Conservation (phyloP, 2,888 invertebrate species). For the Schrankia costaestrigalis region DNA sequence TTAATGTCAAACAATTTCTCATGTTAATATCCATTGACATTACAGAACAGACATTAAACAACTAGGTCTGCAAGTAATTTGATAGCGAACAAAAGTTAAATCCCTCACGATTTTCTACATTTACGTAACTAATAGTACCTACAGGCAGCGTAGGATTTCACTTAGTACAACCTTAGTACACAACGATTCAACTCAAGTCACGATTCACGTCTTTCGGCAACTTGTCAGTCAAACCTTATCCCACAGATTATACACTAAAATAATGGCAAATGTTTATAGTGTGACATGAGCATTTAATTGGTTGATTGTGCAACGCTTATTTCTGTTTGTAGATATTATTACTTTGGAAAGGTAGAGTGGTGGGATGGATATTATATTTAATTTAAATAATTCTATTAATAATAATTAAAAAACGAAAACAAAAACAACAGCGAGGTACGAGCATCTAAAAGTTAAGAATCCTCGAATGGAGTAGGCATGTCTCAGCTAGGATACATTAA, state of each 20-base stretch:
- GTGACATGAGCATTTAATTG: constrained; percentile 40
- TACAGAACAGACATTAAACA: constrained; percentile 30
- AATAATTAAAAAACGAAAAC: background rate
- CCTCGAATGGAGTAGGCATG: too few species aligned
- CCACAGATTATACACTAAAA: constrained; percentile 37
- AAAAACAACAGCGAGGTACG: too few species aligned
- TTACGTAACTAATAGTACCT: constrained; percentile 38
- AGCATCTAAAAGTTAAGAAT: too few species aligned
- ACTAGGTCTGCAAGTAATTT: constrained; percentile 31
- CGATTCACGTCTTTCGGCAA: constrained; percentile 45
- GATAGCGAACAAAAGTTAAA: constrained; percentile 33
- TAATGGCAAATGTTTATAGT: constrained; percentile 39
- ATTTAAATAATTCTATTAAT: background rate
- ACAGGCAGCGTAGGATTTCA: constrained; percentile 39
- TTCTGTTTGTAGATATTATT: too few species aligned
- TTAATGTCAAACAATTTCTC: too few species aligned
- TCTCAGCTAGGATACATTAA: too few species aligned
- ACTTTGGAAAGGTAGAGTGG: too few species aligned
- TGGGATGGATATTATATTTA: too few species aligned
- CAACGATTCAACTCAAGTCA: constrained; percentile 50
- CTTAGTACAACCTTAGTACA: constrained; percentile 37
- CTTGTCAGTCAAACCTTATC: constrained; percentile 47
- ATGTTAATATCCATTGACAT: constrained; percentile 12
- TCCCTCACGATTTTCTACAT: constrained; percentile 34
- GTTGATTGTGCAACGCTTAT: too few species aligned